Percentiles rank a stretch among this genome's conserved stretches.
Conservation (phyloP, 2,113 vertebrate genomes). For the Apodemus sylvaticus region DNA sequence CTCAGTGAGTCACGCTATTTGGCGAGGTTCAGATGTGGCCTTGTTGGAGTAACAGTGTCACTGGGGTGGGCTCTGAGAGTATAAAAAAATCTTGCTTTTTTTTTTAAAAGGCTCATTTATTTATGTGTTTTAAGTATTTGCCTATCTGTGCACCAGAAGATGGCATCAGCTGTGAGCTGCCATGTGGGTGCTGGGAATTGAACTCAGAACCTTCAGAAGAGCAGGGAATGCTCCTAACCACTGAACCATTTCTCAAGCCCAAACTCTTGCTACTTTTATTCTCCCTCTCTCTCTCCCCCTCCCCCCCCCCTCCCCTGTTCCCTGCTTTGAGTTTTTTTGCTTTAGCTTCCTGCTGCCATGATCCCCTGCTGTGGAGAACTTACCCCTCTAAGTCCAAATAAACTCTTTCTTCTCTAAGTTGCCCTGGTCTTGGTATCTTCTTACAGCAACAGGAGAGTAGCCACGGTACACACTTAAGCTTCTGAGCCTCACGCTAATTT, state of each 20-base stretch:
- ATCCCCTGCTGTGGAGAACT: background rate
- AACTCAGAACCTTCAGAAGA: no score
- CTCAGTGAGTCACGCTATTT: background rate
- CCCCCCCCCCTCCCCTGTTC: no score
- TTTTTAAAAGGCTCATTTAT: no score
- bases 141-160: no score
- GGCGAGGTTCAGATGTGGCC: background rate
- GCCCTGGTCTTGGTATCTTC: background rate
- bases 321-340: no score
- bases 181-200: no score
- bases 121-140: no score
- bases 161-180: no score
- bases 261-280: background rate
- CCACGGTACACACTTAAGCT: background rate
- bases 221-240: no score
- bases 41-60: background rate
- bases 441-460: background rate
- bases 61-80: background rate
- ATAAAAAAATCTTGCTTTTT: background rate
- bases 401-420: background rate
- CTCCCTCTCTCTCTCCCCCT: accelerated
- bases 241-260: background rate
- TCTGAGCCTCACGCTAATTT: no score
- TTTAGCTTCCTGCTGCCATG: background rate
- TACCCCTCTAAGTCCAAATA: background rate